phyloP scores from a whole-genome alignment of 1,140 invertebrate genomes.

The Mercenaria mercenaria region DNA sequence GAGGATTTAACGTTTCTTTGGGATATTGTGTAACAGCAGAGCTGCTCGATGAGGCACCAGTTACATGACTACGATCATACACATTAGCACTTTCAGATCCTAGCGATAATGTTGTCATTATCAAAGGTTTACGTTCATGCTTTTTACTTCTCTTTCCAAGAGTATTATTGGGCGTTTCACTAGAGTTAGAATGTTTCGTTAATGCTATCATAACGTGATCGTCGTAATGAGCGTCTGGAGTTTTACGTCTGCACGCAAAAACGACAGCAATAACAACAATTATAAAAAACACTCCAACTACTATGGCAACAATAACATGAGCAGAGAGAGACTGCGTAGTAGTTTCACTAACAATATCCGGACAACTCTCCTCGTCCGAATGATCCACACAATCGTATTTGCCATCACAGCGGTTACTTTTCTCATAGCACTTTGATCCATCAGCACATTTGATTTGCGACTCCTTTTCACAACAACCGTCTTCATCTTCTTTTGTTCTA shows the following conservation, averaged over 20 bases:
- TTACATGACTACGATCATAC: constrained; percentile 93
- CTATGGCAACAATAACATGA: constrained; percentile 82
- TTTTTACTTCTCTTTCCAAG: constrained; percentile 45
- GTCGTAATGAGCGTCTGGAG: constrained; percentile 57
- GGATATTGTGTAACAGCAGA: constrained; percentile 90
- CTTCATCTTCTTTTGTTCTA: constrained; percentile 92
- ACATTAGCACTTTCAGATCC: constrained; percentile 74
- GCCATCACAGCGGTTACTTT: constrained; percentile 67
- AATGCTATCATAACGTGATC: constrained; percentile 76
- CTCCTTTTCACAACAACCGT: constrained; percentile 87
- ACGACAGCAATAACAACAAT: constrained; percentile 80
- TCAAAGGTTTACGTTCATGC: constrained; percentile 53
- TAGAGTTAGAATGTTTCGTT: constrained; percentile 28
- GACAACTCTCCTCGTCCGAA: constrained; percentile 87
- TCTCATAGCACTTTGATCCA: constrained; percentile 67
- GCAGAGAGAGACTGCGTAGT: constrained; percentile 67
- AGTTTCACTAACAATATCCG: constrained; percentile 66
- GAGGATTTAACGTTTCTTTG: constrained; percentile 94
- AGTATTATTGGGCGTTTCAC: constrained; percentile 46
- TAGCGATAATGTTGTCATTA: constrained; percentile 72
- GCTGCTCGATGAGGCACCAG: constrained; percentile 91
- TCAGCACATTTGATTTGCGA: constrained; percentile 61
- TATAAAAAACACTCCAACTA: constrained; percentile 80
- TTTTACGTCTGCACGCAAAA: constrained; percentile 82
- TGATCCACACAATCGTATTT: constrained; percentile 70